Evolutionary conservation across 2,113 vertebrate species (phyloP), one percentile per base, ranked within the genome.

Genomic region (Pyxicephalus adspersus): DNA sequence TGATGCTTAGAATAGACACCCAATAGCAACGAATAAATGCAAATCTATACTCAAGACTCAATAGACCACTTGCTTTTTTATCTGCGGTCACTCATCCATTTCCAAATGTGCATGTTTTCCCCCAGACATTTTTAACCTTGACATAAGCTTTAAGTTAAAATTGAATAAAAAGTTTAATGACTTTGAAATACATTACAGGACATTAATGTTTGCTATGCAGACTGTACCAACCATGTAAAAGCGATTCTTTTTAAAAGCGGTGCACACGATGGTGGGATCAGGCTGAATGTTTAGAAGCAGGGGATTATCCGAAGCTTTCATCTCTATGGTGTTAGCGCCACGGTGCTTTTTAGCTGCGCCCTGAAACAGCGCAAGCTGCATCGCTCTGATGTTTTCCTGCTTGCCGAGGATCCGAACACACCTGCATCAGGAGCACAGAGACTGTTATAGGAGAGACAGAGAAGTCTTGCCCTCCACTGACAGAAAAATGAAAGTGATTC

Each of bases 251-350:
- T 99, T 99, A 83, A 98, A 99, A 25, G 96, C 94, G 0, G 96
- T 98, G 89, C 96, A 99, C 87, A 99, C 94, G 77, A 99, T 87
- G 80, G 94, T 98, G 0, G 97, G 98, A 86, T 99, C 98, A 3
- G 95, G 91, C 84, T 95, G 94, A 6, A 91, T 80, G 80, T 91
- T 96, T 83, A 98, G 92, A 5, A 99, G 91, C 80, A 97, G 96
- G 0, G 98, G 98, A 85, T 99, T 99, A 86, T 99, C 97, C 0
- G 96, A 98, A 16, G 97, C 97, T 84, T 97, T 99, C 97, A 99
- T 98, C 88, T 99, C 98, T 45, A 98, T 94, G 0, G 98, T 99
- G 81, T 96, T 92, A 0, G 96, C 96, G 31, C 95, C 94, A 5
- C 91, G 89, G 63, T 93, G 92, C 81, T 94, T 92, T 89, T 95